Evolutionary conservation across 1,140 invertebrate species (phyloP).

Genomic region (Leptopilina boulardi): DNA sequence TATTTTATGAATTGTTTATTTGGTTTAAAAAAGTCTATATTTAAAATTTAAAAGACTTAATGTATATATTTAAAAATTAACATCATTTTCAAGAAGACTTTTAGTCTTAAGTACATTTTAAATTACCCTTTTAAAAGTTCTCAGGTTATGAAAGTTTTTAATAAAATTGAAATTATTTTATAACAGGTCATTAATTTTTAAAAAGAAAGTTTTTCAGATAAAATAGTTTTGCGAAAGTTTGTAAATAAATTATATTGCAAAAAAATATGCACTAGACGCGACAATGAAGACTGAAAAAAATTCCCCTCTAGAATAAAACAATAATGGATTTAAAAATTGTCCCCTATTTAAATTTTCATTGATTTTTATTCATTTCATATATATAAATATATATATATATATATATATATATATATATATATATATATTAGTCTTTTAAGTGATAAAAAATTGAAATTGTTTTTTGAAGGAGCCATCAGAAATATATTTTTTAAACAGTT

Average conservation of each 20-base stretch:
- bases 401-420: background rate
- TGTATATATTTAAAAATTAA: background rate
- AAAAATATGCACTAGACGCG: background rate
- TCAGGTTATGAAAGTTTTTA: background rate
- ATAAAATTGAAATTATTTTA: background rate
- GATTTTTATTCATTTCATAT: background rate
- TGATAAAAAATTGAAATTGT: too few relatives aligned
- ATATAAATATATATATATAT: background rate
- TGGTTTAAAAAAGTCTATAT: too few relatives aligned
- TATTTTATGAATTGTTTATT: too few relatives aligned
- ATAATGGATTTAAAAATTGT: constrained; percentile 4
- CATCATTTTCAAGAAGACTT: background rate
- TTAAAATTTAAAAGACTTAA: background rate
- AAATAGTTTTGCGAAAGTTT: background rate
- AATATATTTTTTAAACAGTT: background rate
- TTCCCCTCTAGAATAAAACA: background rate
- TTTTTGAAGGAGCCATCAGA: too few relatives aligned
- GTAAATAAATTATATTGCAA: constrained; percentile 6
- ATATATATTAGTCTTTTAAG: too few relatives aligned
- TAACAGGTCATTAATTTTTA: background rate
- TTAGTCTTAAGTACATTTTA: background rate
- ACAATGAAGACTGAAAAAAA: background rate
- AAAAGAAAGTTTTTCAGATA: background rate
- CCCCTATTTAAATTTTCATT: background rate
- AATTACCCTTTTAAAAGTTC: background rate